Evolutionary conservation across 2,888 invertebrate genomes (phyloP).

Genomic region (Cheilosia vernalis): DNA sequence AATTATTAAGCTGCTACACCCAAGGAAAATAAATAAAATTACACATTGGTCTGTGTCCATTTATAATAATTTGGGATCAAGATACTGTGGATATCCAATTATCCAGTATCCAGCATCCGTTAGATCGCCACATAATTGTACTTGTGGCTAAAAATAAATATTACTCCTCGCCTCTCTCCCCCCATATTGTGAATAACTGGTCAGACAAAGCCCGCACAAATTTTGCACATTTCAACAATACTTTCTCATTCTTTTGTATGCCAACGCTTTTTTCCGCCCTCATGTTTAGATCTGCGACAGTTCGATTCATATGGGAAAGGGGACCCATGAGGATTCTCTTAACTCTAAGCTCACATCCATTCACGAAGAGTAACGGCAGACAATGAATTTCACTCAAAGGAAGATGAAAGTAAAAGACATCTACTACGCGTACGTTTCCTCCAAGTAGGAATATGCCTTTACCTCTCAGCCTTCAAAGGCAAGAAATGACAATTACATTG

Average conservation of each 20-base stretch:
- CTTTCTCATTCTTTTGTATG: constrained; percentile 41
- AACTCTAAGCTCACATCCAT: constrained; percentile 15
- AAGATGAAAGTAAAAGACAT: constrained; percentile 70
- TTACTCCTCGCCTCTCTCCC: no score
- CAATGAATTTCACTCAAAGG: constrained; percentile 63
- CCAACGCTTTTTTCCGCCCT: constrained; percentile 27
- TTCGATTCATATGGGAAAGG: constrained; percentile 17
- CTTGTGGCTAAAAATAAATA: no score
- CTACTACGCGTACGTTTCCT: constrained; percentile 67
- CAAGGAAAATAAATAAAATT: no score
- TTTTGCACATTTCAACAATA: constrained; percentile 60
- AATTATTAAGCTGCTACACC: no score
- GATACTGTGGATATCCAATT: no score
- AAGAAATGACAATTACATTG: constrained; percentile 68
- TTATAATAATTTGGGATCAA: no score
- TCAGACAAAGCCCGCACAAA: constrained; percentile 47
- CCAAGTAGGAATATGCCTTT: constrained; percentile 37
- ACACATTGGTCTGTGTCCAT: no score
- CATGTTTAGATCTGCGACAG: constrained; percentile 24
- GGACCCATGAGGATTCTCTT: constrained; percentile 9
- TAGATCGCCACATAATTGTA: no score
- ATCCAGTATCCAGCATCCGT: no score
- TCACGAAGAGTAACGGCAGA: constrained; percentile 32
- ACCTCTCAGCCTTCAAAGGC: constrained; percentile 67
- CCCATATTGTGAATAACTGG: no score